Percentiles rank a stretch among this genome's conserved stretches.
These are phyloP conservation scores for Pseudococcus viburni DNA, from an alignment of 2,888 invertebrate genomes.

Conservation along the genomic window DNA sequence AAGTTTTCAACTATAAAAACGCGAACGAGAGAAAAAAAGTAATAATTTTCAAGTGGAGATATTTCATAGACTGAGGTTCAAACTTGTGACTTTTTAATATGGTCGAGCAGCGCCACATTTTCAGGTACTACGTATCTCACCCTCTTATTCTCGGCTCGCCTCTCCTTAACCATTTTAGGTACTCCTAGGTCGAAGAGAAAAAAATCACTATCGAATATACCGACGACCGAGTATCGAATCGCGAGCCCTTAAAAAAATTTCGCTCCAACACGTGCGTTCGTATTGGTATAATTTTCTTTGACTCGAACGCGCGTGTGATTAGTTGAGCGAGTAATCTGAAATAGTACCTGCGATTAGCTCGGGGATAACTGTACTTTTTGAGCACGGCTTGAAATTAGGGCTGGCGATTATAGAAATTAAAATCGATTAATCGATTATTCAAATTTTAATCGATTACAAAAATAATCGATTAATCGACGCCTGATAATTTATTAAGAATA, in stretches of 20 bases:
- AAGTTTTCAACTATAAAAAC: constrained; percentile 9
- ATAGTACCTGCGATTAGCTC: too few species aligned
- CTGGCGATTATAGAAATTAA: too few species aligned
- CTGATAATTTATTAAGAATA: too few species aligned
- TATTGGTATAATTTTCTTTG: not conserved
- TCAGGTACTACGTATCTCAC: not conserved
- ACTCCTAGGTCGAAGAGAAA: not conserved
- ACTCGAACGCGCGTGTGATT: too few species aligned
- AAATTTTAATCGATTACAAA: too few species aligned
- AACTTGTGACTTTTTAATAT: constrained; percentile 29
- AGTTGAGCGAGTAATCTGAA: too few species aligned
- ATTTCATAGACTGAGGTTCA: constrained; percentile 4
- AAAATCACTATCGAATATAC: not conserved
- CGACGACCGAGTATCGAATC: not conserved
- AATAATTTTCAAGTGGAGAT: constrained; percentile 32
- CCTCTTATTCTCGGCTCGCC: not conserved
- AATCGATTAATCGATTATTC: too few species aligned
- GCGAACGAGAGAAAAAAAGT: not conserved
- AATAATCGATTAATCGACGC: too few species aligned
- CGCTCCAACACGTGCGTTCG: not conserved
- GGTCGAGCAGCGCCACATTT: not conserved
- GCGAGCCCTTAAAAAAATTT: not conserved
- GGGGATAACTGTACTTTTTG: too few species aligned
- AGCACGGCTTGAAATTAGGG: too few species aligned
- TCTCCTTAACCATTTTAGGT: not conserved